Base-by-base conservation (phyloP, 2,888 invertebrate genomes). In the Odontocolon sp. region DNA sequence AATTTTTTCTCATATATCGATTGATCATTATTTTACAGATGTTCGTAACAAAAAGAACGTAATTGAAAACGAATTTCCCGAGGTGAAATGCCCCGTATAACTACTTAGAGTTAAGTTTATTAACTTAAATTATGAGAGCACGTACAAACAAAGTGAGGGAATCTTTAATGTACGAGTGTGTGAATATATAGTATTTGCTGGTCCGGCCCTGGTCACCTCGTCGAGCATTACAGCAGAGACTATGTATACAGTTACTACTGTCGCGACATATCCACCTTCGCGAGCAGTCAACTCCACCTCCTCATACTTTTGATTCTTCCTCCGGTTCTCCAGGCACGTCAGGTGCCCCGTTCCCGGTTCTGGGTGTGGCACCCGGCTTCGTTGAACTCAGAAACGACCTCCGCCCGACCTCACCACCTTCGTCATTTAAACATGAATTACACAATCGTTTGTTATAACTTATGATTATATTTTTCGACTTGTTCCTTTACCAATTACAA, bases 311-410 rank as follows among this genome's bases (percentile, higher is more conserved):
- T 70, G 61, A 74, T 75, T 64, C 66, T 77, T 77, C 81, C 71
- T 77, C 8, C 40, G 66, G 42, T 67, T 66, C 50, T 54, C 59
- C 61, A 73, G 40, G 73, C 73, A 42, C 42, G 72, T 77, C 77
- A 73, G 72, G 73, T 77, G 74, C 52, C 38, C 45, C 50, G 33
- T 59, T 63, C 69, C 40, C 54, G 38, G 52, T 77, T 72, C 79
- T 80, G 80, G 84, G 84, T 81, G 84, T 80, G 82, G 82, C 82
- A 81, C 36, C 23, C 5, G 3, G 21, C 52, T 69, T 38, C 23
- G 69, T 69, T 69, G 69, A 74, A 72, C 68, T 50, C 64, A 52
- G 56, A 33, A 76, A 63, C 67, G 81, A 80, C 84, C 83, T 81
- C 78, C 74, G 28, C 54, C 42, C 79, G 80, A 80, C 80, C 80